These are phyloP conservation scores for human DNA, from an alignment of 2,113 vertebrate genomes.

Conservation along the genomic window GRCh38 chr5:11954001-11954500, in stretches of 20 bases:
- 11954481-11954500: background rate
- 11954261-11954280: fast-evolving
- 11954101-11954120: background rate
- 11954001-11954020: background rate
- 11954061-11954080: background rate
- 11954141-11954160: background rate
- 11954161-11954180: background rate
- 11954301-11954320: background rate
- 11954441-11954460: background rate
- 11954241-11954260: background rate
- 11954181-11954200: background rate
- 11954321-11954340: background rate
- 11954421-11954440: background rate
- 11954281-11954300: background rate
- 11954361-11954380: background rate
- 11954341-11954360: background rate
- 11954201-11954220: background rate
- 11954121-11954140: background rate
- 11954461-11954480: background rate
- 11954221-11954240: background rate
- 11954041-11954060: background rate
- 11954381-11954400: background rate
- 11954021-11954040: background rate
- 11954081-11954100: background rate
- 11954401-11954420: background rate